These are phyloP conservation scores for Urocolius indicus DNA, from an alignment of 2,113 vertebrate species.

Conservation along the genomic window DNA sequence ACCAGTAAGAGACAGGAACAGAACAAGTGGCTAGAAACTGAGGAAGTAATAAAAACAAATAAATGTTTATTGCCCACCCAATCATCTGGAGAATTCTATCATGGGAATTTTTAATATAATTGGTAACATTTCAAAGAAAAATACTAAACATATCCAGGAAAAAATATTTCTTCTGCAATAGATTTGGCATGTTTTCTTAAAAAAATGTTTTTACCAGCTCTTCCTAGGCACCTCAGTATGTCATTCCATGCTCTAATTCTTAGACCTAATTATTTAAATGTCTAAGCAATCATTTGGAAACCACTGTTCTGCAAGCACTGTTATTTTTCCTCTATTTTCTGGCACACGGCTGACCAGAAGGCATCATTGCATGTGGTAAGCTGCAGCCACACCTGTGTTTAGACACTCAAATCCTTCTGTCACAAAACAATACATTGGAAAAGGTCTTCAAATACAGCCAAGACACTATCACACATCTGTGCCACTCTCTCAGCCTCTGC, in stretches of 20 bases:
- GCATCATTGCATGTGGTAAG: background rate
- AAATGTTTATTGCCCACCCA: background rate
- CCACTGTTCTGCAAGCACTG: background rate
- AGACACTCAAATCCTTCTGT: background rate
- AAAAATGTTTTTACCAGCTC: background rate
- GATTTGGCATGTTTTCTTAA: background rate
- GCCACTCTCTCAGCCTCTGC: background rate
- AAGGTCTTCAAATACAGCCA: background rate
- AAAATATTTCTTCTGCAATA: background rate
- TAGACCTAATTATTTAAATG: background rate
- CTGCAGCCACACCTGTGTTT: background rate
- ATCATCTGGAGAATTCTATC: background rate
- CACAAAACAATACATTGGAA: background rate
- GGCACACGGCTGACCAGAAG: background rate
- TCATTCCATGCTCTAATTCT: background rate
- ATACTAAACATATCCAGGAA: background rate
- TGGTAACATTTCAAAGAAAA: background rate
- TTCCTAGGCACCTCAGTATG: background rate
- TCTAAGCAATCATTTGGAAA: background rate
- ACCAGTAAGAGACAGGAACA: background rate
- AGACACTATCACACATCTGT: background rate
- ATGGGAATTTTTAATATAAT: background rate
- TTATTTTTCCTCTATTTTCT: background rate
- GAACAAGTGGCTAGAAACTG: background rate
- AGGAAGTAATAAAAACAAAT: background rate